Percentiles rank a stretch among this genome's conserved stretches.
These are phyloP conservation scores for Peribatodes rhomboidaria DNA, from an alignment of 2,888 invertebrate species.

Conservation along the genomic window DNA sequence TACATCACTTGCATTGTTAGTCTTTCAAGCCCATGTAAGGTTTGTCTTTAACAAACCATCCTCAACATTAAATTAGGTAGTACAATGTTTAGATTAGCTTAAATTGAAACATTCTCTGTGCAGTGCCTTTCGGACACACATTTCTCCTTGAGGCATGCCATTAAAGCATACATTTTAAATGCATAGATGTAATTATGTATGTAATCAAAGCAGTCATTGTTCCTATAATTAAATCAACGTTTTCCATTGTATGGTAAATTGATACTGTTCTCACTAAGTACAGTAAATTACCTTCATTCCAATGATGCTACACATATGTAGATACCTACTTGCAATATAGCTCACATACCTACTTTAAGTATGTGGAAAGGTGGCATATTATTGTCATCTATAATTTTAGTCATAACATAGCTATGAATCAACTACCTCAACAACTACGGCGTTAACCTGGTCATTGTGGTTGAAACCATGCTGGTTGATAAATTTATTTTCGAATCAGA, in stretches of 20 bases:
- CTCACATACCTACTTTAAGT: not conserved
- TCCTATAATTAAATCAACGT: conserved; percentile 17
- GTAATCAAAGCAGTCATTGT: conserved; percentile 11
- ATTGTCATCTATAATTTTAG: not conserved
- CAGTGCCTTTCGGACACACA: not conserved
- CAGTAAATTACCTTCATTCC: not conserved
- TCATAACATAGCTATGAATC: not conserved
- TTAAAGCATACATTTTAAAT: not conserved
- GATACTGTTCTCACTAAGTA: conserved; percentile 1
- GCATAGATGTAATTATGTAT: conserved; percentile 3
- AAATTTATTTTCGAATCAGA: not conserved
- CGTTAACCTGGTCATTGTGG: not conserved
- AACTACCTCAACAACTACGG: not conserved
- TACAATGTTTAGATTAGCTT: no score
- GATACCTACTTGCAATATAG: no score
- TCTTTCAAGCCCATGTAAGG: no score
- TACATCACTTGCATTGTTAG: no score
- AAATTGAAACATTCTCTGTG: not conserved
- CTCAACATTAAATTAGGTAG: no score
- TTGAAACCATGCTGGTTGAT: not conserved
- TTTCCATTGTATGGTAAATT: conserved; percentile 18
- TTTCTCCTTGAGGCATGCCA: not conserved
- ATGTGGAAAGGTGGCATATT: not conserved
- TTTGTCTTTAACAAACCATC: no score
- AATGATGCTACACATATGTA: no score